Evolutionary conservation across 1,140 invertebrate species (phyloP).

Genomic region (Diploscapter pachys): DNA sequence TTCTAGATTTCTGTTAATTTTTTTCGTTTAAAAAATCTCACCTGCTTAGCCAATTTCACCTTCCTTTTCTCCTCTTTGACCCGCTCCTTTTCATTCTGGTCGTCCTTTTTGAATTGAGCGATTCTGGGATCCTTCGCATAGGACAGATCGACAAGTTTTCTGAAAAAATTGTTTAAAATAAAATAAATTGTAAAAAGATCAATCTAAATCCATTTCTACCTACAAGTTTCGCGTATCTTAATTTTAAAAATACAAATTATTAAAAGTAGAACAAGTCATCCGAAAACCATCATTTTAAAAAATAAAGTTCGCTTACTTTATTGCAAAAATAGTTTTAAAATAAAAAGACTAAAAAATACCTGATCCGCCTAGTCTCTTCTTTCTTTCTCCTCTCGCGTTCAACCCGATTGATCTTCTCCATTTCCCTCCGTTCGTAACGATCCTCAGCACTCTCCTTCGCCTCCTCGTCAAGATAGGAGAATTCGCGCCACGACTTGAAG

Average conservation of each 20-base stretch:
- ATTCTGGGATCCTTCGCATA: constrained; percentile 90
- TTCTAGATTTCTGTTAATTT: constrained; percentile 62
- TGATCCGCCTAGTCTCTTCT: constrained; percentile 87
- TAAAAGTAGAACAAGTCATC: too few species aligned
- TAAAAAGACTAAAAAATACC: constrained; percentile 58
- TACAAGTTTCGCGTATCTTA: too few species aligned
- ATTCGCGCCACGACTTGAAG: constrained; percentile 97
- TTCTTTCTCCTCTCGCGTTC: constrained; percentile 86
- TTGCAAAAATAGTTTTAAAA: too few species aligned
- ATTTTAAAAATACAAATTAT: too few species aligned
- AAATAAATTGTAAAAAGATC: too few species aligned
- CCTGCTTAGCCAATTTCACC: constrained; percentile 34
- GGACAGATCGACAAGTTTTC: constrained; percentile 79
- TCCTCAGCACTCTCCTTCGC: constrained; percentile 93
- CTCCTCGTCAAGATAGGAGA: constrained; percentile 95
- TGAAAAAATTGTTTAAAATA: too few species aligned
- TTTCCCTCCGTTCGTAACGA: constrained; percentile 88
- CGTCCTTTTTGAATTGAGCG: constrained; percentile 83
- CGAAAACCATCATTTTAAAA: too few species aligned
- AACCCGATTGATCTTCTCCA: constrained; percentile 83
- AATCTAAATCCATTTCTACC: too few species aligned
- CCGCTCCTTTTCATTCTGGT: constrained; percentile 60
- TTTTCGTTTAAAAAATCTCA: constrained; percentile 67
- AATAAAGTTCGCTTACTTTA: too few species aligned
- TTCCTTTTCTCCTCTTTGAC: constrained; percentile 77